A percentile compares a stretch with the other conserved stretches of the same genome.
These are phyloP conservation scores for Lynx canadensis DNA, from an alignment of 2,113 vertebrate genomes.

Conservation along the genomic window DNA sequence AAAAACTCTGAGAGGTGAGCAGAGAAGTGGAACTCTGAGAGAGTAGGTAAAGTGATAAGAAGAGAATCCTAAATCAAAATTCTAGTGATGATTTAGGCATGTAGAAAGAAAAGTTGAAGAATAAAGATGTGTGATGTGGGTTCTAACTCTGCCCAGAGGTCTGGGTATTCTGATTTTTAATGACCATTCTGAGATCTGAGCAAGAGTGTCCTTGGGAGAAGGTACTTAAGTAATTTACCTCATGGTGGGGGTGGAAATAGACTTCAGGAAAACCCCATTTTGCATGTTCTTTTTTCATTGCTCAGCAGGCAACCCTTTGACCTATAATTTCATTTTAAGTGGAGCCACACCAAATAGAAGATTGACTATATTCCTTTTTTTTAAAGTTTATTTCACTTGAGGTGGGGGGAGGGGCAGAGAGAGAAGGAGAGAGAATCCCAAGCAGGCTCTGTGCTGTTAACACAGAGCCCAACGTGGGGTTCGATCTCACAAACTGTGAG, in stretches of 20 bases:
- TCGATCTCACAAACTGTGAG: too few species aligned
- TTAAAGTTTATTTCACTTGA: too few species aligned
- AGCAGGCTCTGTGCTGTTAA: too few species aligned
- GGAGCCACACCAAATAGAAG: neutral
- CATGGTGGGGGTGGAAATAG: neutral
- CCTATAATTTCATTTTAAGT: neutral
- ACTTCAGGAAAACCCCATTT: neutral
- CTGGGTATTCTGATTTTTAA: neutral
- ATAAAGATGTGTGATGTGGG: neutral
- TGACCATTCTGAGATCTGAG: neutral
- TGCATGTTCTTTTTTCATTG: neutral
- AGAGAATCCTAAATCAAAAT: neutral
- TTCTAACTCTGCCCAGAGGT: neutral
- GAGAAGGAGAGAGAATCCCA: too few species aligned
- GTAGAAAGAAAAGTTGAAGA: slow-evolving; percentile 16
- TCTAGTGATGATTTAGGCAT: neutral
- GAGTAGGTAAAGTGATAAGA: neutral
- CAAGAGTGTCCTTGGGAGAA: neutral
- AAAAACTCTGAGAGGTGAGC: neutral
- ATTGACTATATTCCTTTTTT: neutral
- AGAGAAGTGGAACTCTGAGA: neutral
- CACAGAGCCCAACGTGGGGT: too few species aligned
- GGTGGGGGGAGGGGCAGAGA: too few species aligned
- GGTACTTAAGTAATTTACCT: neutral
- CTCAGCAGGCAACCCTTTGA: neutral